These are phyloP conservation scores for Cantharis lateralis DNA, from an alignment of 2,888 invertebrate species.

Conservation along the genomic window DNA sequence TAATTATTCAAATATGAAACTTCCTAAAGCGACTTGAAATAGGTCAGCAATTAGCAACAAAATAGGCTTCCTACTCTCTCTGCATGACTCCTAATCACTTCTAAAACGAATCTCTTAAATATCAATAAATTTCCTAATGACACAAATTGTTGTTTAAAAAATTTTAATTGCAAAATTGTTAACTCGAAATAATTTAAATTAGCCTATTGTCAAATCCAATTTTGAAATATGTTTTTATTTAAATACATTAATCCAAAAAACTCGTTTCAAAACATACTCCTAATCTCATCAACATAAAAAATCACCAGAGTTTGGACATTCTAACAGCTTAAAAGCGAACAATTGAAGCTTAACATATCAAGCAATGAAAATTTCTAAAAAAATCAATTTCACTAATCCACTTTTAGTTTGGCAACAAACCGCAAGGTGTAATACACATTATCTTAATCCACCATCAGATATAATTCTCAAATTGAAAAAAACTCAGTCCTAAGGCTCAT, in stretches of 20 bases:
- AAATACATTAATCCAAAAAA: background rate
- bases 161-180: background rate
- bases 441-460: background rate
- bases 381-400: background rate
- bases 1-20: background rate
- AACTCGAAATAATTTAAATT: background rate
- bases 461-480: background rate
- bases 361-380: background rate
- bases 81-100: conserved; percentile 16
- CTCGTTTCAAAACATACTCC: background rate
- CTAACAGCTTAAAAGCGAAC: background rate
- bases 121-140: background rate
- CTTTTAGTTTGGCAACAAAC: background rate
- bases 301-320: background rate
- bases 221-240: background rate
- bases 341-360: background rate
- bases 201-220: background rate
- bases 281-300: background rate
- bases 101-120: conserved; percentile 1
- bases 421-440: background rate
- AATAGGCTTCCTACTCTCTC: conserved; percentile 16
- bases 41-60: conserved; percentile 4
- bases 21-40: background rate
- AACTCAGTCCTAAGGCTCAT: background rate
- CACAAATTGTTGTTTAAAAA: background rate